Conservation (phyloP, 2,888 invertebrate species). For the Trissolcus brochymenae region DNA sequence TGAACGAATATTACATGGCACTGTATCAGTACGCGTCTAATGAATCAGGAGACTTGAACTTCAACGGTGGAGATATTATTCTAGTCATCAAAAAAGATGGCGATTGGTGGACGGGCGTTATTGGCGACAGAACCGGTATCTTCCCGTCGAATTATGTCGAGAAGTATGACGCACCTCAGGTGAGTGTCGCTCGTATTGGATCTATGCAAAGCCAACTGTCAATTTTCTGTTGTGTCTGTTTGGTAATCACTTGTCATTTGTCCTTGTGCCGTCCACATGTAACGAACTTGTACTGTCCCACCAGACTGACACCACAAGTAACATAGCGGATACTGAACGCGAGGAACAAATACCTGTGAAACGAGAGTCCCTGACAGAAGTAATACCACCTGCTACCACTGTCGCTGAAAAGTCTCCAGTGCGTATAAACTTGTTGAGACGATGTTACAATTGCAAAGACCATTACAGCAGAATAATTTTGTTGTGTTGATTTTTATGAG, state of each 20-base stretch:
- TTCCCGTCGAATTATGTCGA: slow-evolving; percentile 99
- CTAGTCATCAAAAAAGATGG: slow-evolving; percentile 92
- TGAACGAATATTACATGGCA: slow-evolving; percentile 88
- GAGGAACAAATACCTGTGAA: slow-evolving; percentile 17
- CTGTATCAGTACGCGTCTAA: slow-evolving; percentile 92
- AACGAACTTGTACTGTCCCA: slow-evolving; percentile 35
- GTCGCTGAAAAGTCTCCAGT: slow-evolving; percentile 37
- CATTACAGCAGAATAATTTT: neutral
- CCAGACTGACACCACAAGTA: slow-evolving; percentile 35
- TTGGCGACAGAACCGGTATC: slow-evolving; percentile 90
- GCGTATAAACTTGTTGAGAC: slow-evolving; percentile 13
- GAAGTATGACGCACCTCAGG: slow-evolving; percentile 79
- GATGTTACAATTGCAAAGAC: neutral
- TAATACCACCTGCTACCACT: slow-evolving; percentile 12
- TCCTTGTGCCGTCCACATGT: slow-evolving; percentile 21
- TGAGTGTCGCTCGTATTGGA: too few species aligned
- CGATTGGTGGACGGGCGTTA: slow-evolving; percentile 99
- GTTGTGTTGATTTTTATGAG: neutral
- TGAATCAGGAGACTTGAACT: slow-evolving; percentile 93
- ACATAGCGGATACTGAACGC: slow-evolving; percentile 24
- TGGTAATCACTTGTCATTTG: neutral
- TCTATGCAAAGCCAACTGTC: neutral
- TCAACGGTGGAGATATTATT: slow-evolving; percentile 90
- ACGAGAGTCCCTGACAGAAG: slow-evolving; percentile 29
- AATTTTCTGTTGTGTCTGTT: neutral